Evolutionary conservation across 35 echinoderm and acorn worm species (phyloP), one percentile per base, ranked within the genome.

Genomic region (Nesometra sesokonis): DNA sequence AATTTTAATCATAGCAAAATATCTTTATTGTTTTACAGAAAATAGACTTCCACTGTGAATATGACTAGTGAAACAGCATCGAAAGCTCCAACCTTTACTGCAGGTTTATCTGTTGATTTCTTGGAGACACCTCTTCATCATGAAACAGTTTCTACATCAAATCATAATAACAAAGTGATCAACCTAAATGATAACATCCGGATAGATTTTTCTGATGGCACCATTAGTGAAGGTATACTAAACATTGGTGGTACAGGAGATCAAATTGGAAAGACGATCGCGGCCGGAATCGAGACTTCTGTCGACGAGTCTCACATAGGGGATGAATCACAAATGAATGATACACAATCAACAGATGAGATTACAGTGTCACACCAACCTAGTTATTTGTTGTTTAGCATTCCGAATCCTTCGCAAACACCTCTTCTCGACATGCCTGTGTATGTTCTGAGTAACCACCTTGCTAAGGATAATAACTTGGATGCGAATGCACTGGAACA

Each of bases 371-470:
- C 80, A 35, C 80, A 84, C n/a, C n/a, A n/a, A 84, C 47, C 80
- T 83, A 36, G 86, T 13, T 37, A 37, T 11, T 39, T 83, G 37
- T 31, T 83, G 0, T 38, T 83, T 13, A 83, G 37, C 81, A 30
- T 83, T 11, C 81, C 81, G 7, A 83, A 83, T 30, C 81, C 81
- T 38, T 83, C 81, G 27, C 81, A 83, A 38, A 37, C 81, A n/a
- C 81, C 81, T 39, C 81, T 30, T 11, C 81, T 83, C 11, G 34
- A 83, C 34, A 37, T 83, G 32, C 81, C 80, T 33, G 34, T 37
- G 37, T 35, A 37, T 30, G 34, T 83, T 37, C 17, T 83, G 21
- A 35, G 34, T 31, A 83, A 83, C 38, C 34, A 83, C 27, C 17
- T 83, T 38, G 81, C 34, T 2, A 83, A 83, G 23, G 81, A 38